phyloP scores from a whole-genome alignment of 2,888 invertebrate species.

The Perizoma affinitatum region DNA sequence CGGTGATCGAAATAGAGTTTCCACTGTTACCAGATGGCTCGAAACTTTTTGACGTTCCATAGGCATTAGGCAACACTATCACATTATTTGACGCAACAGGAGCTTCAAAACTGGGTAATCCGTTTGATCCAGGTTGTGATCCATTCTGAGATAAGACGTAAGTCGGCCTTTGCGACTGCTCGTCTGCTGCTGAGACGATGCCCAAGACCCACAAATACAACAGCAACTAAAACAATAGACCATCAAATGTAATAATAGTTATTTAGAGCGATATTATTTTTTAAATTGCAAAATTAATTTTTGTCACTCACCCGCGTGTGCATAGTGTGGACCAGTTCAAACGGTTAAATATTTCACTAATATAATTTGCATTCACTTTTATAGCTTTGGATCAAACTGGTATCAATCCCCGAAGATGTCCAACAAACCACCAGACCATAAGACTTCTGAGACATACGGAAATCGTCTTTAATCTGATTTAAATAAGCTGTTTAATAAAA shows the following conservation, averaged over 20 bases:
- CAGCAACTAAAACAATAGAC: slow-evolving; percentile 57
- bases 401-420: slow-evolving; percentile 60
- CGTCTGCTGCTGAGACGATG: slow-evolving; percentile 29
- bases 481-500: slow-evolving; percentile 40
- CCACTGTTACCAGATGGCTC: slow-evolving; percentile 7
- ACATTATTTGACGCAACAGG: slow-evolving; percentile 19
- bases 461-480: slow-evolving; percentile 44
- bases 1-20: slow-evolving; percentile 12
- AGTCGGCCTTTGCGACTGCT: slow-evolving; percentile 16
- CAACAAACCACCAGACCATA: slow-evolving; percentile 49
- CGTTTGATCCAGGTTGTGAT: slow-evolving; percentile 6
- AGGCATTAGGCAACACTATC: slow-evolving; percentile 28
- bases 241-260: neutral
- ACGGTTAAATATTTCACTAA: slow-evolving; percentile 64
- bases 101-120: slow-evolving; percentile 13
- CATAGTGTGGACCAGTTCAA: slow-evolving; percentile 65
- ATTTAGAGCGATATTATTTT: slow-evolving; percentile 2
- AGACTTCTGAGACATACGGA: slow-evolving; percentile 41
- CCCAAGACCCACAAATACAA: slow-evolving; percentile 64
- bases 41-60: slow-evolving; percentile 8
- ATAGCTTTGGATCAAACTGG: slow-evolving; percentile 69
- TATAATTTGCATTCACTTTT: slow-evolving; percentile 65
- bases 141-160: slow-evolving; percentile 15
- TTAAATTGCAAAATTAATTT: slow-evolving; percentile 8
- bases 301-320: slow-evolving; percentile 58